Base-by-base conservation (phyloP, 2,113 vertebrate species). In the Corythaixoides concolor region DNA sequence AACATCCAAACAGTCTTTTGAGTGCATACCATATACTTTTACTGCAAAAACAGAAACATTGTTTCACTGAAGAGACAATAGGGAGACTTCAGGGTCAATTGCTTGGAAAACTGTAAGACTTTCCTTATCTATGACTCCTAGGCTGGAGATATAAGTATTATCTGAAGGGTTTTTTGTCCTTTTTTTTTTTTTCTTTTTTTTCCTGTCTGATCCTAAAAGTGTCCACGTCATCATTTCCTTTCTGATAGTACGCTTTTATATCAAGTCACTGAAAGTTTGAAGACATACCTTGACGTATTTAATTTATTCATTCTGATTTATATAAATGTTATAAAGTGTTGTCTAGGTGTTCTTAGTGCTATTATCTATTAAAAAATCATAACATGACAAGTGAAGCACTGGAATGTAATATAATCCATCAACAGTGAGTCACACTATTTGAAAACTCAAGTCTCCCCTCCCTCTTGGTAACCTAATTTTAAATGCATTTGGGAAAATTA, bases 391-490 rank as follows among this genome's bases (percentile, higher is more conserved):
- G 14, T 6, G 18, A 82, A 85, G 28, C 26, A 53, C 24, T 50
- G 83, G 11, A 67, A 63, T 74, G 91, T 88, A 92, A 94, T 70
- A 52, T 4, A 70, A 59, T 90, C 23, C 52, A 81, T 69, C 67
- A 77, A 77, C 12, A 74, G 28, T 66, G 68, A 93, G 23, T 85
- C 50, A 91, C 20, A 26, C 16, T 32, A 55, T 95, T 67, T 88
- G 79, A 96, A 93, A 94, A 93, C 70, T 77, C 47, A 94, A 91
- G 33, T 49, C 47, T 93, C 90, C 64, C 85, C 60, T 95, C 90
- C 79, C 75, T 43, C 83, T 88, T 80, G 68, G 62, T 96, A 93
- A 96, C 92, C 95, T 94, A 97, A 90, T 96, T 97, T 96, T 88
- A 70, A 81, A 88, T 89, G 39, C 96, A 86, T 94, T 90, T 90